A percentile compares a stretch with the other conserved stretches of the same genome.
Conservation (phyloP, 2,113 vertebrate species). For the Microcebus tavaratra region DNA sequence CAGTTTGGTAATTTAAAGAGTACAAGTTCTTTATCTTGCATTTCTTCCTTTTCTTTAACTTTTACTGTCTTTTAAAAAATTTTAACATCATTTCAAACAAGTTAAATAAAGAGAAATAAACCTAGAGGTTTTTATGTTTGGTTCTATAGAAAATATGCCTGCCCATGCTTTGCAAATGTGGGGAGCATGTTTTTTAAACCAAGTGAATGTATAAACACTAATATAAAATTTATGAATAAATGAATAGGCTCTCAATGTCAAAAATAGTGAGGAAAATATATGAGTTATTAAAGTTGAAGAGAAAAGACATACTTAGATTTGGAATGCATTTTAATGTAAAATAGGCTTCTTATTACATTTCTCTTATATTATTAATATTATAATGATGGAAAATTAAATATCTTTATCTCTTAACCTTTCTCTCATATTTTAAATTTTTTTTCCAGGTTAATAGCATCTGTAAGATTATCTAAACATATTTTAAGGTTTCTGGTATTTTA, state of each 20-base stretch:
- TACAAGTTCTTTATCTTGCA: background rate
- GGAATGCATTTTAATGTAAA: background rate
- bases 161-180: background rate
- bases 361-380: background rate
- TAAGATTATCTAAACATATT: background rate
- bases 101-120: background rate
- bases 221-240: background rate
- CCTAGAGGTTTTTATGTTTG: background rate
- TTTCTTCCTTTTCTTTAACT: background rate
- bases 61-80: background rate
- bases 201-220: background rate
- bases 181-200: background rate
- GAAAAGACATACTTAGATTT: background rate
- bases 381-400: background rate
- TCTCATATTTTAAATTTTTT: background rate
- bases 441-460: background rate
- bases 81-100: background rate
- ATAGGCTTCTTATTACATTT: background rate
- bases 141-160: background rate
- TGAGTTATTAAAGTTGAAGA: background rate
- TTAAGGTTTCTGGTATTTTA: background rate
- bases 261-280: background rate
- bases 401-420: background rate
- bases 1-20: background rate
- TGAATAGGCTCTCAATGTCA: background rate